Conservation (phyloP, 2,888 invertebrate genomes). For the Microctonus brassicae region DNA sequence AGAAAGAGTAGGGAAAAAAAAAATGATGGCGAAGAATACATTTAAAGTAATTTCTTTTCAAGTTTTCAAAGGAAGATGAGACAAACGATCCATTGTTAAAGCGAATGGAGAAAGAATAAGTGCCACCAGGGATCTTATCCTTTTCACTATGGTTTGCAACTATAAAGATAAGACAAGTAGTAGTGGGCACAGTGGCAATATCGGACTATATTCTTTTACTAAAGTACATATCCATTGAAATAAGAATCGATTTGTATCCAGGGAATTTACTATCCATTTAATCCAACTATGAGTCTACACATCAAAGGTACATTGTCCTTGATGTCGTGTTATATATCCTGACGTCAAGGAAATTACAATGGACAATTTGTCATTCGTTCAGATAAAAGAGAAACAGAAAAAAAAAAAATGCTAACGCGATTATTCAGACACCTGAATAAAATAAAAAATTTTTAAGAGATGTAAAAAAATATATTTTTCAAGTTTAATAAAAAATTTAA, state of each 20-base stretch:
- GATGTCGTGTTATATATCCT: background rate
- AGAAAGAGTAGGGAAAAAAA: background rate
- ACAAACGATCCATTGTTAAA: background rate
- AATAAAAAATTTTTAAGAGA: background rate
- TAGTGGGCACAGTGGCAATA: background rate
- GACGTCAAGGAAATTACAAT: background rate
- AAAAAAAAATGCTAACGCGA: background rate
- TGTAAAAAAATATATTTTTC: background rate
- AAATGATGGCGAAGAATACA: background rate
- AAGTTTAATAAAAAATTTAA: too few species aligned
- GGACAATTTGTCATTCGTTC: background rate
- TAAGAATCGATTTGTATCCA: constrained; percentile 35
- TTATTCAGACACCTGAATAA: background rate
- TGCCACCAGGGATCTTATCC: background rate
- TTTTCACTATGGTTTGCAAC: background rate
- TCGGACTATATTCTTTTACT: background rate
- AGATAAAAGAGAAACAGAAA: background rate
- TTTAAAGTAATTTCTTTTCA: background rate
- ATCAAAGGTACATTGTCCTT: constrained; percentile 14
- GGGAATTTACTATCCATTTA: constrained; percentile 7
- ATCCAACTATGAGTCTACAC: background rate
- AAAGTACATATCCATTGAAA: constrained; percentile 26
- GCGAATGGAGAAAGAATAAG: background rate
- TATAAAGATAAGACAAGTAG: background rate
- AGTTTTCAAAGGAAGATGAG: background rate